Evolutionary conservation across 2,888 invertebrate species (phyloP).

Genomic region (Lamproptera curius): DNA sequence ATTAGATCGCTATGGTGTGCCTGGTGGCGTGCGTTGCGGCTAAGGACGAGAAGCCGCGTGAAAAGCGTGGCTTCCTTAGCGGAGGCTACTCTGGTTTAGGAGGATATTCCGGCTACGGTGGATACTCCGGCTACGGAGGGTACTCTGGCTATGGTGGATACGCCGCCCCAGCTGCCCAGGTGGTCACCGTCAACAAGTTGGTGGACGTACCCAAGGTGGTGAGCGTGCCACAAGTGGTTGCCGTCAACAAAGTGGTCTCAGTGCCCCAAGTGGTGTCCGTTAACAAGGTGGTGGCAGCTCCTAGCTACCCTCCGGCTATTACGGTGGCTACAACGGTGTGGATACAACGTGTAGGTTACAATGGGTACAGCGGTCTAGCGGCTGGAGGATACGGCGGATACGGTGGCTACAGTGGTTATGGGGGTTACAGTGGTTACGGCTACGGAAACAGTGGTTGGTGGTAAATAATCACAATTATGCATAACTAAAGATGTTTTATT

Average conservation of each 20-base stretch:
- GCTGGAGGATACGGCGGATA: conserved; percentile 10
- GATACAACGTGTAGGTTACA: conserved; percentile 14
- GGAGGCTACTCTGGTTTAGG: conserved; percentile 23
- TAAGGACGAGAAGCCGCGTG: conserved; percentile 10
- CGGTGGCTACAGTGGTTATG: conserved; percentile 13
- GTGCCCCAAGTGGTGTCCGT: conserved; percentile 35
- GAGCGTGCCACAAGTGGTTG: conserved; percentile 39
- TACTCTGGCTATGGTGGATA: conserved; percentile 18
- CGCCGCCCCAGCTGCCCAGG: conserved; percentile 34
- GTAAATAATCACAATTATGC: conserved; percentile 8
- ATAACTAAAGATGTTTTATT: conserved; percentile 1
- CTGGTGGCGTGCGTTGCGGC: conserved; percentile 20
- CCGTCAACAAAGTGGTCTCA: conserved; percentile 44
- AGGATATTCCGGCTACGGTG: conserved; percentile 28
- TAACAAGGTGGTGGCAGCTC: conserved; percentile 18
- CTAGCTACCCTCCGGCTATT: conserved; percentile 2
- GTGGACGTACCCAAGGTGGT: conserved; percentile 43
- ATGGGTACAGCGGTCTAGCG: conserved; percentile 21
- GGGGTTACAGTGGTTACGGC: conserved; percentile 17
- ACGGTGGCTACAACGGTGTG: conserved; percentile 9
- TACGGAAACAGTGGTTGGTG: conserved; percentile 29
- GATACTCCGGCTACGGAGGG: conserved; percentile 26
- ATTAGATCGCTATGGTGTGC: conserved; percentile 14
- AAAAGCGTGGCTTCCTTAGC: conserved; percentile 20
- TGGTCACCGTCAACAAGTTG: conserved; percentile 39